These are phyloP conservation scores for Chloroceryle aenea DNA, from an alignment of 2,113 vertebrate genomes.

Conservation along the genomic window DNA sequence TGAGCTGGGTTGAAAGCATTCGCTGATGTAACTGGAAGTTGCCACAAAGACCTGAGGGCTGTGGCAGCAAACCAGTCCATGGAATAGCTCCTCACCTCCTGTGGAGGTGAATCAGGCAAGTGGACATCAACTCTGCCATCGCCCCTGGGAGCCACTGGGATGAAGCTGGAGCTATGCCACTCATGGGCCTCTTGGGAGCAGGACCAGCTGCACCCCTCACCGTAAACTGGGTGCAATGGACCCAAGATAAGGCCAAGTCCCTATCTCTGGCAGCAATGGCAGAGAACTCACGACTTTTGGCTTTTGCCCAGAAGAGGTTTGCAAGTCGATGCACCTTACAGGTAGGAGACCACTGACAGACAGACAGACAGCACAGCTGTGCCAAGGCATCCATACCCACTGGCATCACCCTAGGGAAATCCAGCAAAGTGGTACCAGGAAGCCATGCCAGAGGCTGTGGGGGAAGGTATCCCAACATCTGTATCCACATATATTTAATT, in stretches of 20 bases:
- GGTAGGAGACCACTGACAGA: neutral
- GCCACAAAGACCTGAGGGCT: neutral
- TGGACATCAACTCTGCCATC: neutral
- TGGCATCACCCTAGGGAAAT: neutral
- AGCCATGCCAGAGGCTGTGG: rapidly evolving
- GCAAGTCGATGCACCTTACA: neutral
- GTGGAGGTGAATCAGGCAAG: rapidly evolving
- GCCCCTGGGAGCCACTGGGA: rapidly evolving
- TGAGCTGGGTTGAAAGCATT: neutral
- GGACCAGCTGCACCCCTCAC: neutral
- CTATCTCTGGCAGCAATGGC: neutral
- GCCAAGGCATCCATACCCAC: neutral
- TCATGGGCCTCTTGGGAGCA: neutral
- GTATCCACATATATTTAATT: neutral
- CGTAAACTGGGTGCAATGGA: neutral
- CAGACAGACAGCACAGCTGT: neutral
- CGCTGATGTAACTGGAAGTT: neutral
- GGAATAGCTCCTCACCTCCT: neutral
- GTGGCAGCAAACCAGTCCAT: neutral
- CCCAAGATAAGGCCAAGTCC: neutral
- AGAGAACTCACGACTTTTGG: neutral
- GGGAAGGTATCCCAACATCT: neutral
- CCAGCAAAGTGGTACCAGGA: neutral
- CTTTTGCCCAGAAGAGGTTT: neutral
- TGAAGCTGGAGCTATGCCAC: neutral